Base-by-base conservation (phyloP, 2,113 vertebrate genomes). In the Calyptomena viridis region DNA sequence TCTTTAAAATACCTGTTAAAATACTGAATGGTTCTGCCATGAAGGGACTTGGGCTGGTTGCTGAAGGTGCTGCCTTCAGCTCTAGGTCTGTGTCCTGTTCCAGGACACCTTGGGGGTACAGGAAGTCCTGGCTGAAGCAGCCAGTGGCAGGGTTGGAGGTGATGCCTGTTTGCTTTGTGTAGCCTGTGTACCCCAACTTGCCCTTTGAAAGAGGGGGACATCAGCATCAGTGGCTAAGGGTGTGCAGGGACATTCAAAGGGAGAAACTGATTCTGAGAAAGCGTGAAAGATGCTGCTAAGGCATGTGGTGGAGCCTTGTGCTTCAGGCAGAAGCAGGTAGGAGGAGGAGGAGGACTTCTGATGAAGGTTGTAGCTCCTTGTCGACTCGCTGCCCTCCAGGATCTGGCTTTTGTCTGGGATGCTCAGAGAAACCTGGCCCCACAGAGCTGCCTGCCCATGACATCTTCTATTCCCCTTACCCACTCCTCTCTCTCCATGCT, bases 171-270 rank as follows among this genome's bases (percentile, higher is more conserved):
- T 9, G 63, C 55, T 76, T 47, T 44, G 39, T 25, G 62, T n/a
- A 14, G 42, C 18, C 46, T 15, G 21, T 8, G 16, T 58, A 37
- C 52, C 42, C 37, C 19, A 1, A 28, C 42, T 80, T 42, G 55
- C 53, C 8, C 3, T 46, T 22, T 17, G 37, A 19, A 22, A 49
- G n/a, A 49, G 31, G 40, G 19, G 22, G 9, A 46, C 39, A 33
- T 17, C 18, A 21, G 7, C 1, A 1, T 3, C 1, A 0, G 31
- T 23, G 27, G 8, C 4, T 7, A 84, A 69, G 67, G 19, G 35
- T 1, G 2, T 46, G 62, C 67, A 85, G 67, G 24, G 31, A 7
- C 5, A 4, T 76, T 62, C 44, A 11, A 2, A 6, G 62, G 62
- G 46, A 69, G 24, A 14, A 53, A 2, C 49, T 4, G 27, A 62